These are phyloP conservation scores for Cottus gobio DNA, from an alignment of 2,113 vertebrate genomes.

Conservation along the genomic window DNA sequence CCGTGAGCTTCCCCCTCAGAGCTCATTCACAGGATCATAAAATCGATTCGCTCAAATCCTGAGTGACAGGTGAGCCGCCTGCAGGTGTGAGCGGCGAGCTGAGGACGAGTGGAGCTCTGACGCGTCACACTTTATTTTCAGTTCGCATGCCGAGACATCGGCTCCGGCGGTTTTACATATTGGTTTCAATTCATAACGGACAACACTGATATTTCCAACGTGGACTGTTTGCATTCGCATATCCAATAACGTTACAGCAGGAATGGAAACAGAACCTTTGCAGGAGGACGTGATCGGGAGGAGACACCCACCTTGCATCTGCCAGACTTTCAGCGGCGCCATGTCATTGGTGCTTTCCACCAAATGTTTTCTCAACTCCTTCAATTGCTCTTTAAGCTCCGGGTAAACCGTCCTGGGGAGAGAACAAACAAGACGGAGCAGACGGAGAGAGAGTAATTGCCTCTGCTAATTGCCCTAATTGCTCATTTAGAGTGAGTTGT, in stretches of 20 bases:
- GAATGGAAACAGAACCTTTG: neutral
- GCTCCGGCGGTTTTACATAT: conserved; percentile 4
- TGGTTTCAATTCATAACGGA: conserved; percentile 6
- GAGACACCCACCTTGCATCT: conserved; percentile 90
- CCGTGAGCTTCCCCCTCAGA: neutral
- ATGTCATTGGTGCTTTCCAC: conserved; percentile 99
- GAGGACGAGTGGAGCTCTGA: conserved; percentile 20
- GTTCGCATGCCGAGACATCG: neutral
- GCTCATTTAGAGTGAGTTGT: neutral
- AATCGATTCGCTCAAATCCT: conserved; percentile 46
- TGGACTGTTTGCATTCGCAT: conserved; percentile 5
- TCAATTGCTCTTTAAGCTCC: conserved; percentile 90
- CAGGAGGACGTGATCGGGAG: neutral
- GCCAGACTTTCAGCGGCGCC: conserved; percentile 98
- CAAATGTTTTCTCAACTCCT: conserved; percentile 95
- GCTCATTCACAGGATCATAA: conserved; percentile 42
- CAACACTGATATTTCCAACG: neutral
- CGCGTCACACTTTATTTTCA: no score
- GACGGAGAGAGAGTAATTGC: neutral
- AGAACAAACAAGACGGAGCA: conserved; percentile 41
- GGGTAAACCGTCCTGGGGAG: conserved; percentile 88
- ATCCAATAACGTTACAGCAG: neutral
- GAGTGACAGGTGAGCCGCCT: conserved; percentile 40
- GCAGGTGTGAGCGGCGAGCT: conserved; percentile 29
- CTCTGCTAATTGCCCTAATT: neutral